Evolutionary conservation across 2,888 invertebrate species (phyloP), one percentile per base, ranked within the genome.

Genomic region (Ligdia adustata): DNA sequence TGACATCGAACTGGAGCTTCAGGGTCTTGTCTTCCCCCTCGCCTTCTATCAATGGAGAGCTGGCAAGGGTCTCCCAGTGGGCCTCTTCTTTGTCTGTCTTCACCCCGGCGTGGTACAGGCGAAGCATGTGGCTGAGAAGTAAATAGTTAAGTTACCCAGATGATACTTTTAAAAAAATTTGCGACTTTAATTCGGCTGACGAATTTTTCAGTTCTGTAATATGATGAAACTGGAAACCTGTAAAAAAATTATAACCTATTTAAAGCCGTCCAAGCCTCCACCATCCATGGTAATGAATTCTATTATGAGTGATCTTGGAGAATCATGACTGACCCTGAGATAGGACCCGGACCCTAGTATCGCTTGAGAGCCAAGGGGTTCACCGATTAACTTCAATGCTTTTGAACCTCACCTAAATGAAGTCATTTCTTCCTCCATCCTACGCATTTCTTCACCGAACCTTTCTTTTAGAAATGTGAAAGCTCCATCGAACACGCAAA

Each of bases 1-100:
- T 96, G 59, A 98, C 96, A 83, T 99, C 98, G 85, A 98, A 99
- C 79, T 98, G 93, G 52, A 99, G 91, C 79, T 97, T 97, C 67
- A 99, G 91, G 73, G 93, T 93, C 85, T 96, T 97, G 72, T 93
- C 95, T 72, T 96, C 94, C 26, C 96, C 97, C 64, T 96, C 96
- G 45, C 96, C 96, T 81, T 96, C 94, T 62, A 96, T 96, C 39
- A 98, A 91, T 0, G 98, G 97, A 6, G 97, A 97, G 78, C 93
- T 69, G 9, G 60, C 56, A 15, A 81, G 55, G 3, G 54, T 20
- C 0, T 81, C 73, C 75, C 72, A 68, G 24, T 46, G 16, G 1
- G 46, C 26, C 1, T 15, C 47, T 1, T 37, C 49, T 0, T 41
- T 39, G 2, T 55, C 24, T 1, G 57, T 20, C 4, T 58, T 34